Base-by-base conservation (phyloP, 2,888 invertebrate genomes). In the Drosophila kanekoi region DNA sequence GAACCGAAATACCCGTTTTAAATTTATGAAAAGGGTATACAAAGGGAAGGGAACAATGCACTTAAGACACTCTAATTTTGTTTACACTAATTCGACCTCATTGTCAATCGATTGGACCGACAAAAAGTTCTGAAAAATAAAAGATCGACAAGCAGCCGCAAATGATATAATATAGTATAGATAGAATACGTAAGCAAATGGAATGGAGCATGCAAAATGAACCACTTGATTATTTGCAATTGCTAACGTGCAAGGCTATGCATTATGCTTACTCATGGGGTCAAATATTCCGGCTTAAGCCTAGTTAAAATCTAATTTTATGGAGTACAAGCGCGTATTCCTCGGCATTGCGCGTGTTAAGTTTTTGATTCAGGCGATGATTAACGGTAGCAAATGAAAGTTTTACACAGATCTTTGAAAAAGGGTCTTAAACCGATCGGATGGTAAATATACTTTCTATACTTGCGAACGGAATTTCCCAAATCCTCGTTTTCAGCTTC, bases 101-200 rank as follows among this genome's bases (percentile, higher is more conserved):
- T 11, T 35, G 14, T 44, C 14, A 14, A 61, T 59, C 59, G 45
- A 61, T 33, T 40, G 8, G 28, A 28, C 13, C 28, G 38, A 40
- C 8, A 13, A 52, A 52, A 20, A 23, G 23, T 6, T 11, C n/a
- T 23, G 37, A 35, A n/a, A 51, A 28, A 28, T 28, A 28, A 28
- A 8, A 23, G 23, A 23, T 28, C 8, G 28, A 14, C 49, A 10
- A 35, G 14, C 35, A 37, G n/a, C 4, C 16, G n/a, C 13, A 49
- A 38, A 32, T 38, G 8, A 1, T 28, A 57, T 13, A 57, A 38
- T n/a, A n/a, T n/a, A n/a, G n/a, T n/a, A 11, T 33, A 16, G 13
- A 4, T 56, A 35, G 44, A 20, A 45, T 60, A 57, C 13, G 11
- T 14, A 44, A 58, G 9, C 3, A 37, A 5, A 37, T 37, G 6